Percentiles rank a stretch among this genome's conserved stretches.
Evolutionary conservation across 2,113 vertebrate species (phyloP).

Genomic region (Orycteropus afer): DNA sequence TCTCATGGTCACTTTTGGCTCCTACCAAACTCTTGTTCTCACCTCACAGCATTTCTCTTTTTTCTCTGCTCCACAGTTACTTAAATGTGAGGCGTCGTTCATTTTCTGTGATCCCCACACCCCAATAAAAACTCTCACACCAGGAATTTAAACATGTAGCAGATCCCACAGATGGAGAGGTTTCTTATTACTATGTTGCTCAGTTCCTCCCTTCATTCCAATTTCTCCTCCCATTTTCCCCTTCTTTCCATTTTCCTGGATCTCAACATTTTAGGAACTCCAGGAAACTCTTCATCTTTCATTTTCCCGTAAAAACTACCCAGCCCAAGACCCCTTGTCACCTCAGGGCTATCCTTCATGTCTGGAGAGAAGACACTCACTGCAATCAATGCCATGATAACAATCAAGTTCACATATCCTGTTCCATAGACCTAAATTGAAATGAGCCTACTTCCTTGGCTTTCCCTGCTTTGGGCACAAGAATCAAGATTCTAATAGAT

Average conservation of each 20-base stretch:
- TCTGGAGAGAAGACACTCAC: neutral
- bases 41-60: slow-evolving; percentile 47
- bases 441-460: neutral
- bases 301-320: neutral
- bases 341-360: accelerated
- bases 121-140: slow-evolving; percentile 59
- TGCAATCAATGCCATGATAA: neutral
- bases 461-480: neutral
- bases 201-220: neutral
- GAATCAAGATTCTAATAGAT: neutral
- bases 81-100: neutral
- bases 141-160: slow-evolving; percentile 5
- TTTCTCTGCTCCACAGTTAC: neutral
- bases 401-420: neutral
- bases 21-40: slow-evolving; percentile 38
- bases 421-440: neutral
- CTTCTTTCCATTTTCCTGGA: neutral
- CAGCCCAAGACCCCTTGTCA: neutral
- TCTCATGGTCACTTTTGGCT: slow-evolving; percentile 56
- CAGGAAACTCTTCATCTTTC: neutral
- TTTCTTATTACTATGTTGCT: neutral
- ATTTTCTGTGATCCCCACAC: slow-evolving; percentile 29
- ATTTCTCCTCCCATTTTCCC: neutral
- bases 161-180: neutral
- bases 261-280: neutral